Percentiles rank a stretch among this genome's conserved stretches.
Conservation (phyloP, 2,113 vertebrate genomes). For the Engystomops pustulosus region DNA sequence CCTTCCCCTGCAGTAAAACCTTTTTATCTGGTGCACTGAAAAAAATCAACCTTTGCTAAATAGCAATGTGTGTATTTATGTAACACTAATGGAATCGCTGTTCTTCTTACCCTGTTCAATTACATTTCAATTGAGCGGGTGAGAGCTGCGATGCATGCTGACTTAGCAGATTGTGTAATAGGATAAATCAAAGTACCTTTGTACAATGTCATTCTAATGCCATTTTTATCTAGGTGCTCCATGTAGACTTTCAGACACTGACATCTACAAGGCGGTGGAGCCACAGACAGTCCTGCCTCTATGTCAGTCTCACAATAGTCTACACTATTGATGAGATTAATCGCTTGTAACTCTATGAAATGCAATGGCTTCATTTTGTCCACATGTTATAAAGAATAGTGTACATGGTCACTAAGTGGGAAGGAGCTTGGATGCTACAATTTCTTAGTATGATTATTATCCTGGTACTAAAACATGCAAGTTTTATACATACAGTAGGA, state of each 20-base stretch:
- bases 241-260: neutral
- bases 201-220: constrained; percentile 42
- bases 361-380: neutral
- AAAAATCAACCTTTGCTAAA: constrained; percentile 44
- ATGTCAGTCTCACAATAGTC: neutral
- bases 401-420: neutral
- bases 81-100: constrained; percentile 34
- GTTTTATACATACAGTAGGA: too few relatives aligned
- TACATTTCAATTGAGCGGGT: constrained; percentile 42
- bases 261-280: neutral
- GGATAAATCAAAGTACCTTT: constrained; percentile 41
- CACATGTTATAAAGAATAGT: neutral
- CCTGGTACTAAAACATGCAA: too few relatives aligned
- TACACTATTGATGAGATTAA: neutral
- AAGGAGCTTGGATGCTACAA: neutral
- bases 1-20: constrained; percentile 26
- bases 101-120: constrained; percentile 48
- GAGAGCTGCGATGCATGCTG: constrained; percentile 20
- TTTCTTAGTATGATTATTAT: too few relatives aligned
- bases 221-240: constrained; percentile 14
- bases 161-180: constrained; percentile 42
- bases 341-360: neutral
- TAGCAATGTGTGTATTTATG: constrained; percentile 47
- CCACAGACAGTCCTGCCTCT: neutral
- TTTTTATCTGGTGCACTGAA: constrained; percentile 37